Base-by-base conservation (phyloP, 2,888 invertebrate species). In the Rutpela maculata region DNA sequence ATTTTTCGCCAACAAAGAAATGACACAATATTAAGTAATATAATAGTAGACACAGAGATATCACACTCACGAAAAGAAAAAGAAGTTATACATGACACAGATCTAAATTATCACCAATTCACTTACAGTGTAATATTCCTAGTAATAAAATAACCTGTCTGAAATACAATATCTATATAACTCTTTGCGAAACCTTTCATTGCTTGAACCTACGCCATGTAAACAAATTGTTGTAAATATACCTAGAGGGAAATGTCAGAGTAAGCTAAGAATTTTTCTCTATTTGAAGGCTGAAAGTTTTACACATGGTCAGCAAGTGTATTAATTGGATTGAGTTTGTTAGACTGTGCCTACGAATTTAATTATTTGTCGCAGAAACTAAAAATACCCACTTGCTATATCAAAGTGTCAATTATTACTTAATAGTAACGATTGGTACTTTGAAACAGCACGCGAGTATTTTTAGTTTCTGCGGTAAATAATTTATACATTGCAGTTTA, bases 91-190 rank as follows among this genome's bases (percentile, higher is more conserved):
- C 70, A 12, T 70, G 70, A 70, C 70, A 70, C 60, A 70, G 70
- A 60, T 70, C 43, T 70, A 57, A 60, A 69, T 35, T 43, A 59
- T 69, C 59, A 43, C 38, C 60, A 70, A 59, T 70, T 70, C 70
- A 70, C 59, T 59, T 35, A 15, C 31, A 31, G 26, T 59, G 43
- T 70, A 38, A 70, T 18, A 59, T 35, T 12, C 11, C 31, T 55
- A 19, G 70, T 70, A 70, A 70, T 70, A 70, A 70, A 70, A 70
- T 70, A 70, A 22, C 60, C 19, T 50, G 60, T 26, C 18, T 60
- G 70, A 70, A 70, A 70, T 18, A 60, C 50, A 70, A 70, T 70
- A 70, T 70, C 57, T 19, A 70, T 35, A 70, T 70, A 70, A 70
- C 70, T 70, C 38, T 60, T 60, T 70, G 70, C 38, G 60, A 43